Evolutionary conservation across 2,113 vertebrate species (phyloP).

Genomic region (Salvelinus sp.): DNA sequence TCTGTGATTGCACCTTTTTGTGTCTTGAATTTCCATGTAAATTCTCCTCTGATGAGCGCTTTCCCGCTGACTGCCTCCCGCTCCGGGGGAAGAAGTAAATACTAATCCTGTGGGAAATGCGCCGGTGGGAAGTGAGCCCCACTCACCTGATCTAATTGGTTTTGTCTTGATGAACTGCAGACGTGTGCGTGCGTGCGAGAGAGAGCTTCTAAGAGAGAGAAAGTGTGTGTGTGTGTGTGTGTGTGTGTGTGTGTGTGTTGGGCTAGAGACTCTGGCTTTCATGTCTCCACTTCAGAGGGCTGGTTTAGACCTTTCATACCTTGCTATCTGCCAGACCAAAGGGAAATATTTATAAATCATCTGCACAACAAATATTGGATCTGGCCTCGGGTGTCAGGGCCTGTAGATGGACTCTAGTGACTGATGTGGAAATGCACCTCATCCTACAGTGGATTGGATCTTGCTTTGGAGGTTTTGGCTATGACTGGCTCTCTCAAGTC

Average conservation of each 20-base stretch:
- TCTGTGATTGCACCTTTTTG: constrained; percentile 77
- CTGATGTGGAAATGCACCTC: constrained; percentile 48
- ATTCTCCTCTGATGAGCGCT: constrained; percentile 61
- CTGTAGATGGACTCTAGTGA: constrained; percentile 31
- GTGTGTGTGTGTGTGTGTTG: constrained; percentile 7
- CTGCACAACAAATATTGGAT: constrained; percentile 61
- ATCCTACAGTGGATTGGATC: not conserved
- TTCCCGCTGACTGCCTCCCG: constrained; percentile 14
- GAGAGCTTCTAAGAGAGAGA: not conserved
- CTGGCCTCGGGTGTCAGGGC: not conserved
- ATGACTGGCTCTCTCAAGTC: constrained; percentile 7
- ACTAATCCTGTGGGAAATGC: constrained; percentile 41
- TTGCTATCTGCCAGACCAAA: constrained; percentile 60
- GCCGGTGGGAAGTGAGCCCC: not conserved
- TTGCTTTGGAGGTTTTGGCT: not conserved
- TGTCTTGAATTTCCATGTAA: constrained; percentile 82
- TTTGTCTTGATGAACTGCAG: constrained; percentile 49
- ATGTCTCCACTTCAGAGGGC: constrained; percentile 61
- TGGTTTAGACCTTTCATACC: constrained; percentile 45
- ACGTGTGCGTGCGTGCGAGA: not conserved
- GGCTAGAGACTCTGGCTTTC: constrained; percentile 52
- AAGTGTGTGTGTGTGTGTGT: constrained; percentile 14
- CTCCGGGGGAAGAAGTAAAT: not conserved
- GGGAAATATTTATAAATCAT: constrained; percentile 73
- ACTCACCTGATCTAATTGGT: constrained; percentile 52